A percentile compares a stretch with the other conserved stretches of the same genome.
phyloP scores from a whole-genome alignment of 2,888 invertebrate genomes.

The Mamestra brassicae region DNA sequence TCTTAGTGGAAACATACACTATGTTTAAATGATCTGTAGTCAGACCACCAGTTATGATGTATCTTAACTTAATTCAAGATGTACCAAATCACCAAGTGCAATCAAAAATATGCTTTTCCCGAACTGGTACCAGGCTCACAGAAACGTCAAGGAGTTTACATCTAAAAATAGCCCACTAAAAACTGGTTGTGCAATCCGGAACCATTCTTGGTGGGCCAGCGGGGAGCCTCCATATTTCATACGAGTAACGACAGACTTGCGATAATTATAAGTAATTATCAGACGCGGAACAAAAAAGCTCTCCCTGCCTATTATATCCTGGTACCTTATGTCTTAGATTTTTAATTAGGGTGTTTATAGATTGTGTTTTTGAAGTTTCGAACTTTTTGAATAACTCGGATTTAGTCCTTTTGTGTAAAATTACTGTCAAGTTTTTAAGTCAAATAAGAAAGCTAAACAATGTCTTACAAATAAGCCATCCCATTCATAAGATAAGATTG shows the following conservation, averaged over 20 bases:
- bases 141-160: slow-evolving; percentile 28
- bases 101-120: slow-evolving; percentile 15
- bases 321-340: background rate
- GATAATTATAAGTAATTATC: slow-evolving; percentile 52
- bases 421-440: background rate
- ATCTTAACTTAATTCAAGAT: background rate
- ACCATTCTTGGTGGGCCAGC: slow-evolving; percentile 25
- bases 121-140: slow-evolving; percentile 37
- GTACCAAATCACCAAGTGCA: background rate
- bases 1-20: background rate
- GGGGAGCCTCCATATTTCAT: slow-evolving; percentile 41
- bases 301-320: background rate
- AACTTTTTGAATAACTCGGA: no score
- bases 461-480: background rate
- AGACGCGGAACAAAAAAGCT: slow-evolving; percentile 32
- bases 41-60: no score
- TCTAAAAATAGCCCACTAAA: slow-evolving; percentile 46
- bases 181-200: slow-evolving; percentile 47
- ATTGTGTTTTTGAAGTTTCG: background rate
- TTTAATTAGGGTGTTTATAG: background rate
- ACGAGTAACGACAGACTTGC: slow-evolving; percentile 33
- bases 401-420: background rate
- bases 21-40: no score
- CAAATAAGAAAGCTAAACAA: background rate
- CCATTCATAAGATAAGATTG: no score